Conservation (phyloP, 2,113 vertebrate species). For the Dromiciops gliroides region DNA sequence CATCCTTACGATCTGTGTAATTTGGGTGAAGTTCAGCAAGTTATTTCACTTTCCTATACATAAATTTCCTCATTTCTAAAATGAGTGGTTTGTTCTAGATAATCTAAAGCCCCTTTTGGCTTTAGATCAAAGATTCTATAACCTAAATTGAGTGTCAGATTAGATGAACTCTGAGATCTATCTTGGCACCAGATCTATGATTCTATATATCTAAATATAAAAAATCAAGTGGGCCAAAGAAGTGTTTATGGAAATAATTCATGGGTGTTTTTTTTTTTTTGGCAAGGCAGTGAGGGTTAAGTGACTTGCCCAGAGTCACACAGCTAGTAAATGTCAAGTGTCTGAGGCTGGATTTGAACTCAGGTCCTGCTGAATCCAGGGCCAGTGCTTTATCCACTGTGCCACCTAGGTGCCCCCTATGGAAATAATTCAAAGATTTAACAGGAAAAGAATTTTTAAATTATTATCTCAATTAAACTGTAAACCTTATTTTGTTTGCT, state of each 20-base stretch:
- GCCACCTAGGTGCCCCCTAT: too few relatives aligned
- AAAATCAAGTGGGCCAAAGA: not conserved
- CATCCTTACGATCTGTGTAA: not conserved
- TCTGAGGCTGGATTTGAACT: too few relatives aligned
- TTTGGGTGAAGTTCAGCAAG: not conserved
- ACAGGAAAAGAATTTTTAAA: not conserved
- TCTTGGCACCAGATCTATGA: not conserved
- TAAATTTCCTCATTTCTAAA: not conserved
- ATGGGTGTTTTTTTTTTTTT: too few relatives aligned
- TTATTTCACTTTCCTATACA: not conserved
- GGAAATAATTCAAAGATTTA: not conserved
- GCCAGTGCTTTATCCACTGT: too few relatives aligned
- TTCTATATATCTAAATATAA: not conserved
- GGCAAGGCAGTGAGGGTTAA: too few relatives aligned
- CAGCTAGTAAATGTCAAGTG: too few relatives aligned
- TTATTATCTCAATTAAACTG: not conserved
- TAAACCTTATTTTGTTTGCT: not conserved
- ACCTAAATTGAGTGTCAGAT: not conserved
- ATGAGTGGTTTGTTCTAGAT: not conserved
- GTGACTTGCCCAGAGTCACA: too few relatives aligned
- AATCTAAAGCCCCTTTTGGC: not conserved
- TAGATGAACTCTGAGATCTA: not conserved
- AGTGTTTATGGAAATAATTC: not conserved
- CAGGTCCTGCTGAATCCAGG: too few relatives aligned
- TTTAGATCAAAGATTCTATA: not conserved